Conservation (phyloP, 2,888 invertebrate genomes). For the Lycocerus yunnanus region DNA sequence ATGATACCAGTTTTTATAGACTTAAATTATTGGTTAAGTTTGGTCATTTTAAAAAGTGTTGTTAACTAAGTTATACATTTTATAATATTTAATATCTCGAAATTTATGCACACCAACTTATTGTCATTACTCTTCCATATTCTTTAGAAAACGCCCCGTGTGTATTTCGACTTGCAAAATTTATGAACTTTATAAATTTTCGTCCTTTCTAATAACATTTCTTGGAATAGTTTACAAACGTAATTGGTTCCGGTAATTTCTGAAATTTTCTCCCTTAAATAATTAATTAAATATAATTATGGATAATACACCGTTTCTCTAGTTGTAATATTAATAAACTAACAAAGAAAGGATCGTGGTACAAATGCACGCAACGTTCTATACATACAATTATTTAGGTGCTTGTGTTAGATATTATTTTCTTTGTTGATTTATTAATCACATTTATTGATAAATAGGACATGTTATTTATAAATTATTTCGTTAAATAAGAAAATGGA, state of each 20-base stretch:
- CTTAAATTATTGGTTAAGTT: constrained; percentile 57
- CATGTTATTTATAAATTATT: background rate
- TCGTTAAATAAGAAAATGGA: constrained; percentile 11
- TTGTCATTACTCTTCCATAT: background rate
- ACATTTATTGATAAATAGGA: background rate
- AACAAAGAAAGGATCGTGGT: background rate
- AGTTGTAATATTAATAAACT: constrained; percentile 2
- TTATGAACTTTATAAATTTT: background rate
- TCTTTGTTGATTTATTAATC: background rate
- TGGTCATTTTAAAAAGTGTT: constrained; percentile 52
- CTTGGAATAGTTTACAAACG: background rate
- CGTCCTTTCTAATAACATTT: background rate
- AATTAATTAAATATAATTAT: constrained; percentile 4
- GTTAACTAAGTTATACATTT: constrained; percentile 52
- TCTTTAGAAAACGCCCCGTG: background rate
- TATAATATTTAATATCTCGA: constrained; percentile 35
- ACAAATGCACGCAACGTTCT: background rate
- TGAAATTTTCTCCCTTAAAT: background rate
- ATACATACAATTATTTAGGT: background rate
- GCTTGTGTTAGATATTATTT: background rate
- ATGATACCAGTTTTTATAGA: constrained; percentile 58
- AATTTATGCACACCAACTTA: background rate
- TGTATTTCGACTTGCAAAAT: background rate
- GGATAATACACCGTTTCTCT: background rate
- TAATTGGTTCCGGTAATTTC: background rate